phyloP scores from a whole-genome alignment of 2,797 vertebrate genomes.

The Diplodus puntazzo region DNA sequence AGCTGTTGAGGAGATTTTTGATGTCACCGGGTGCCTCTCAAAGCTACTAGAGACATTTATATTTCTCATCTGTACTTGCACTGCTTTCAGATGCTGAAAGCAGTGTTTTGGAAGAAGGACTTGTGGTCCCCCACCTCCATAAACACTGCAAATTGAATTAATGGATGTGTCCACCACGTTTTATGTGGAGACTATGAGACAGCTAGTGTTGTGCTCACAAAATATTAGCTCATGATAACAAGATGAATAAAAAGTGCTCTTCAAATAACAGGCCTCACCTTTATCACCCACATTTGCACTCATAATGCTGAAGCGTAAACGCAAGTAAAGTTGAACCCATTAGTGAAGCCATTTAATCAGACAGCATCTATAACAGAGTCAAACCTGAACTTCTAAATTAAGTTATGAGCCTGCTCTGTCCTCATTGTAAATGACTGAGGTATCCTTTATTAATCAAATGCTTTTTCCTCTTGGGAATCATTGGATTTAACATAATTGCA shows the following conservation, averaged over 20 bases:
- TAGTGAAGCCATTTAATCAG: too few relatives aligned
- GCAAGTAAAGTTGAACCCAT: neutral
- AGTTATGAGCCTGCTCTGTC: neutral
- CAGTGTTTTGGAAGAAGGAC: neutral
- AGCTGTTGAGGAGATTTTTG: neutral
- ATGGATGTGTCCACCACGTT: neutral
- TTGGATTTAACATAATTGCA: neutral
- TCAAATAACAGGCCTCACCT: neutral
- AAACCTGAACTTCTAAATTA: neutral
- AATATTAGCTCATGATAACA: neutral
- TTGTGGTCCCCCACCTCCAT: neutral
- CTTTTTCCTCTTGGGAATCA: too few relatives aligned
- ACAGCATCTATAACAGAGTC: neutral
- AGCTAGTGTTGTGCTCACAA: neutral
- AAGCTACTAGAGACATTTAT: too few relatives aligned
- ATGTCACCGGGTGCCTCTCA: neutral
- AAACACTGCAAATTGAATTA: too few relatives aligned
- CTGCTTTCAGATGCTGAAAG: neutral
- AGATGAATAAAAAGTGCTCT: neutral
- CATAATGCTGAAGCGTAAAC: neutral
- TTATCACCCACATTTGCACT: neutral
- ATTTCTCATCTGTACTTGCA: neutral
- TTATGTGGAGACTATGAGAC: neutral
- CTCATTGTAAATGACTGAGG: neutral
- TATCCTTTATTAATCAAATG: neutral